These are phyloP conservation scores for Zophobas morio DNA, from an alignment of 1,140 invertebrate species.

Conservation along the genomic window DNA sequence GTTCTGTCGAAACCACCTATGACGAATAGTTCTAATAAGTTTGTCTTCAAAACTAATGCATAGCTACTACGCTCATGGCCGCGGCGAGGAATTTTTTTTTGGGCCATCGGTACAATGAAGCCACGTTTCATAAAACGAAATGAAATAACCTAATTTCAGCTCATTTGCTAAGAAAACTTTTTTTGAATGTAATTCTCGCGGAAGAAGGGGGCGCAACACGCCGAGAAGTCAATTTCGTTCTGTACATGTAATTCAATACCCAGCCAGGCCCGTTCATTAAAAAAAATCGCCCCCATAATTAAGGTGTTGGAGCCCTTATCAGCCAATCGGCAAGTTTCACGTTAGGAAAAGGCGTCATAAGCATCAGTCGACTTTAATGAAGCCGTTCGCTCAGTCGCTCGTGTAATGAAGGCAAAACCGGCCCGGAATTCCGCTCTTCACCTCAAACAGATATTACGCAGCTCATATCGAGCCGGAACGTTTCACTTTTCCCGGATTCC, in stretches of 20 bases:
- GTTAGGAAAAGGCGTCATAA: constrained; percentile 35
- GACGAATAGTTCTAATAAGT: too few relatives aligned
- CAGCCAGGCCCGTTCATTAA: background rate
- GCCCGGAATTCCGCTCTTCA: constrained; percentile 33
- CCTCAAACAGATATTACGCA: constrained; percentile 32
- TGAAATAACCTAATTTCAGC: too few relatives aligned
- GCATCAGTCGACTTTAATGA: constrained; percentile 36
- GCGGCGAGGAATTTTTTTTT: too few relatives aligned
- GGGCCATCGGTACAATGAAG: too few relatives aligned
- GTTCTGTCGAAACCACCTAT: too few relatives aligned
- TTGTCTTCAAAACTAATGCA: too few relatives aligned
- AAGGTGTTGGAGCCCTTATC: background rate
- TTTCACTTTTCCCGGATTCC: constrained; percentile 15
- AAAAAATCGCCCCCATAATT: constrained; percentile 7
- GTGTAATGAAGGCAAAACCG: constrained; percentile 42
- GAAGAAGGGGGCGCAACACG: too few relatives aligned
- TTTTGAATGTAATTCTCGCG: too few relatives aligned
- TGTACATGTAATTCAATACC: background rate
- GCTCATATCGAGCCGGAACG: constrained; percentile 31
- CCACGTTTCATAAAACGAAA: too few relatives aligned
- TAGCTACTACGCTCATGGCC: too few relatives aligned
- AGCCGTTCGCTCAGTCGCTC: constrained; percentile 34
- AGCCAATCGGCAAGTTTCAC: constrained; percentile 13
- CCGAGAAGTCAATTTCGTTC: background rate
- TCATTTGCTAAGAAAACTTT: too few relatives aligned